These are phyloP conservation scores for Drosophila subpulchrella DNA, from an alignment of 1,140 invertebrate genomes.

Conservation along the genomic window DNA sequence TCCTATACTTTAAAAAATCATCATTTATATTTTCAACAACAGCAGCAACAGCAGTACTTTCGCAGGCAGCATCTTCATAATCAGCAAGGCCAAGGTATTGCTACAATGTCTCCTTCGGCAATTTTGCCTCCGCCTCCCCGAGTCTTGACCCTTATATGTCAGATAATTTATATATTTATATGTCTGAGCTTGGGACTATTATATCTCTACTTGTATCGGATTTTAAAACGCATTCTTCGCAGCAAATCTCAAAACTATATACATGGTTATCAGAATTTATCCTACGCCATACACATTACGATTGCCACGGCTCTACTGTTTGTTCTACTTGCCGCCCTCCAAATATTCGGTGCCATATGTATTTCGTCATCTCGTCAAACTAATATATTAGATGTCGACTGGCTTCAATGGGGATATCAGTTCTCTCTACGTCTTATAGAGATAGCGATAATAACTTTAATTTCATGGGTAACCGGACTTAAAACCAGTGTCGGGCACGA, in stretches of 20 bases:
- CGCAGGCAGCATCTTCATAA: slow-evolving; percentile 50
- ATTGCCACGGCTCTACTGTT: slow-evolving; percentile 93
- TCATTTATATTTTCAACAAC: slow-evolving; percentile 67
- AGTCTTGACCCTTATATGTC: slow-evolving; percentile 91
- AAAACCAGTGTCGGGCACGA: slow-evolving; percentile 85
- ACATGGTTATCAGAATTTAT: slow-evolving; percentile 88
- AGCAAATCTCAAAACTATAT: slow-evolving; percentile 89
- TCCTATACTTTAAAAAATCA: slow-evolving; percentile 84
- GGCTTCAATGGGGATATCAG: slow-evolving; percentile 96
- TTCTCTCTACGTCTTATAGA: slow-evolving; percentile 93
- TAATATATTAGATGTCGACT: slow-evolving; percentile 85
- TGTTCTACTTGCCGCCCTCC: slow-evolving; percentile 91
- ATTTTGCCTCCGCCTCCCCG: slow-evolving; percentile 72
- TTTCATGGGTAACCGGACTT: slow-evolving; percentile 93
- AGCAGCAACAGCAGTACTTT: slow-evolving; percentile 66
- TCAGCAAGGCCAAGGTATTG: slow-evolving; percentile 22
- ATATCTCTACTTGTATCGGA: slow-evolving; percentile 93
- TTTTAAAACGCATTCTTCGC: slow-evolving; percentile 87
- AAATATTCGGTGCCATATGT: slow-evolving; percentile 90
- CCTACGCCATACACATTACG: slow-evolving; percentile 93
- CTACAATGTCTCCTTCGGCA: slow-evolving; percentile 29
- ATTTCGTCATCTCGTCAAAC: slow-evolving; percentile 83
- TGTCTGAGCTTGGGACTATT: slow-evolving; percentile 92
- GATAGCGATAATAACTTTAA: slow-evolving; percentile 91
- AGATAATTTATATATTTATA: slow-evolving; percentile 92